Evolutionary conservation across 2,888 invertebrate genomes (phyloP), one percentile per base, ranked within the genome.

Genomic region (Spodoptera exigua): DNA sequence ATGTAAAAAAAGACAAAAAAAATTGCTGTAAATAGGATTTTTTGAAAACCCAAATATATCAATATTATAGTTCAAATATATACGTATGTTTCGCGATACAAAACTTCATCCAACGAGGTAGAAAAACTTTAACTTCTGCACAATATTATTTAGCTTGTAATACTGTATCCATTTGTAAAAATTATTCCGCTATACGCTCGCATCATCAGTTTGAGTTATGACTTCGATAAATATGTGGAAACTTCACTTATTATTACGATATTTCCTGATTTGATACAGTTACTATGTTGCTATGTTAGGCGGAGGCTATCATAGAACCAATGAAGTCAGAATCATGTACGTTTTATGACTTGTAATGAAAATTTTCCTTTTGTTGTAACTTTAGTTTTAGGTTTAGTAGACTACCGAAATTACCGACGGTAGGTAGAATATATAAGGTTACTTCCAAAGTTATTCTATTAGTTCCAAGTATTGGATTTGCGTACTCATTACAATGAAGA

Each of bases 151-250:
- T 14, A 27, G 46, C 61, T 49, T 58, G 55, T 49, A 21, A 55
- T 55, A 74, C 70, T 55, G 48, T 57, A 40, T 61, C 70, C 56
- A 70, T 72, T 72, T 71, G 61, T 71, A 59, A 72, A 61, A 75
- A 75, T 75, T 61, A 72, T 72, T 72, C 54, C 58, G 13, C 66
- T 41, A 65, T 70, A 60, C 47, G 35, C 46, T 59, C 69, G 71
- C 52, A 53, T 58, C 71, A 64, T 71, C 71, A 71, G 70, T 44
- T 60, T 70, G 66, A 70, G 59, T 70, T 64, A 71, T 74, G 51
- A 52, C 56, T 17, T 70, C 56, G 64, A 70, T 74, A 70, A 75
- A 62, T 58, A 69, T 67, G 55, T 76, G 44, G 51, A 57, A 52
- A 56, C 27, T 45, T 45, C 44, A 44, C 48, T 45, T 49, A 51